Evolutionary conservation across 37 sponge, comb jelly and placozoan genomes (phyloP).

Genomic region (Corticium candelabrum): DNA sequence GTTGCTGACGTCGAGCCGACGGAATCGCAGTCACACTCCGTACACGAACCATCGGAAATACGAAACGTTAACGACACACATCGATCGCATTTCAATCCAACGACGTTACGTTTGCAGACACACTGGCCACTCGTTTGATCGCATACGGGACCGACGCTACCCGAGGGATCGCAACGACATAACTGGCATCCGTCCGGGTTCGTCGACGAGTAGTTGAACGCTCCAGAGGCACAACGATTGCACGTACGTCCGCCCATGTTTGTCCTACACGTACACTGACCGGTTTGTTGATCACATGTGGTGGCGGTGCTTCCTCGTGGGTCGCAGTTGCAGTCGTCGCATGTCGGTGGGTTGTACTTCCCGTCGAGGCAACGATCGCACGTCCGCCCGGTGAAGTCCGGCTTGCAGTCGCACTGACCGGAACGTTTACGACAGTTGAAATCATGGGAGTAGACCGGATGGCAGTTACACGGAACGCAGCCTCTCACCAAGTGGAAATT

Average conservation of each 20-base stretch:
- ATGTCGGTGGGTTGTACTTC: not conserved
- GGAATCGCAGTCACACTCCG: not conserved
- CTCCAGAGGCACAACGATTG: not conserved
- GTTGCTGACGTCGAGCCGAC: not conserved
- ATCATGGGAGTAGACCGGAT: not conserved
- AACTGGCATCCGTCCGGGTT: conserved; percentile 10
- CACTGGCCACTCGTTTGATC: not conserved
- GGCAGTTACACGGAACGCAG: not conserved
- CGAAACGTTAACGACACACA: not conserved
- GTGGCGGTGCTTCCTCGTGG: not conserved
- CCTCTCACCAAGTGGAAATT: not conserved
- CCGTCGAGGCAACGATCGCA: not conserved
- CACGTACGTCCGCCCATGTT: not conserved
- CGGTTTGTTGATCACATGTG: not conserved
- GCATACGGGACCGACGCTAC: not conserved
- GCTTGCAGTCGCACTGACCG: not conserved
- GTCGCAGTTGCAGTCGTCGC: not conserved
- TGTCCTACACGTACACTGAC: not conserved
- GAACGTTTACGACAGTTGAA: not conserved
- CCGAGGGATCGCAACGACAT: not conserved
- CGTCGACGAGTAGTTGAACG: not conserved
- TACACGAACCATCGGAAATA: not conserved
- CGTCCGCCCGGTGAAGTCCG: not conserved
- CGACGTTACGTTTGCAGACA: not conserved
- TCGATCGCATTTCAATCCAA: not conserved